Evolutionary conservation across 1,140 invertebrate genomes (phyloP).

Genomic region (Episyrphus balteatus): DNA sequence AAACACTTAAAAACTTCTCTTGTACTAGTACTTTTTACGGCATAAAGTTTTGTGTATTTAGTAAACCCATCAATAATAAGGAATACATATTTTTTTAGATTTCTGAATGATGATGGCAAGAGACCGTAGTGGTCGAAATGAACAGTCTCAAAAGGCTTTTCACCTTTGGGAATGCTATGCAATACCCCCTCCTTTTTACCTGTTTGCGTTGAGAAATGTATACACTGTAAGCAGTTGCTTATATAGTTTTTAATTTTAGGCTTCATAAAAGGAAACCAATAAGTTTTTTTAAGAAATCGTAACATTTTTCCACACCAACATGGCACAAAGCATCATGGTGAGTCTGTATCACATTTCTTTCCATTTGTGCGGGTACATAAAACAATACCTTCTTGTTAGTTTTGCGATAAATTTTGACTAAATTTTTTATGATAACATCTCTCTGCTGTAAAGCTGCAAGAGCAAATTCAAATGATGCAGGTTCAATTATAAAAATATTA

Average conservation of each 20-base stretch:
- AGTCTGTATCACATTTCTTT: too few relatives aligned
- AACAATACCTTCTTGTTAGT: too few relatives aligned
- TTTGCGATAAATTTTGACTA: too few relatives aligned
- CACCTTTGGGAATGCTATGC: too few relatives aligned
- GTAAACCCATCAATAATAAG: slow-evolving; percentile 32
- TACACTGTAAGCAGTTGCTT: slow-evolving; percentile 21
- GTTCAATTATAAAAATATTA: too few relatives aligned
- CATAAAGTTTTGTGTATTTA: slow-evolving; percentile 9
- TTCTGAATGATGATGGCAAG: slow-evolving; percentile 27
- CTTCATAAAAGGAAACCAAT: slow-evolving; percentile 24
- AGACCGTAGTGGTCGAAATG: slow-evolving; percentile 25
- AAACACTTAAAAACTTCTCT: slow-evolving; percentile 19
- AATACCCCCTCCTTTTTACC: slow-evolving; percentile 20
- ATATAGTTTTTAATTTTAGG: slow-evolving; percentile 16
- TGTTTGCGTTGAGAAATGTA: slow-evolving; percentile 13
- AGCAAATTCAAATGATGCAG: too few relatives aligned
- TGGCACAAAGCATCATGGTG: too few relatives aligned
- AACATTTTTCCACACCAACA: too few relatives aligned
- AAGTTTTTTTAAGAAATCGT: too few relatives aligned
- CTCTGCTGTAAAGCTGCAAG: too few relatives aligned
- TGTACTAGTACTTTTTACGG: slow-evolving; percentile 10
- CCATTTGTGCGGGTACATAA: too few relatives aligned
- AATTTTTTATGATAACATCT: too few relatives aligned
- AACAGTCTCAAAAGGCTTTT: slow-evolving; percentile 16
- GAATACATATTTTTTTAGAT: slow-evolving; percentile 36